These are phyloP conservation scores for Eufriesea mexicana DNA, from an alignment of 1,140 invertebrate species.

Conservation along the genomic window DNA sequence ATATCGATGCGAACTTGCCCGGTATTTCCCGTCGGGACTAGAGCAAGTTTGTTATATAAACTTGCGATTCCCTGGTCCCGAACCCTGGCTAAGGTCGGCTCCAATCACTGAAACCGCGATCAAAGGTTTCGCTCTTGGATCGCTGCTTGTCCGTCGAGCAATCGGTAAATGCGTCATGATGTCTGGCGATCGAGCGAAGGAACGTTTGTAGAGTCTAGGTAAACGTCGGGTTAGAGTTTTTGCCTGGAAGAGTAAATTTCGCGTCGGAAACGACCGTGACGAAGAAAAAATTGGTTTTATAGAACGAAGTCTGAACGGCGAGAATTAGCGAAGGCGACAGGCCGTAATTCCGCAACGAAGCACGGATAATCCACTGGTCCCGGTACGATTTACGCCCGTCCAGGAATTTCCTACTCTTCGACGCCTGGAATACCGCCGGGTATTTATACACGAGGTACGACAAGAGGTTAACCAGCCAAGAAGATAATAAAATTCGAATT, in stretches of 20 bases:
- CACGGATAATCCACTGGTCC: slow-evolving; percentile 11
- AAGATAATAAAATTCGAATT: too few relatives aligned
- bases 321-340: too few relatives aligned
- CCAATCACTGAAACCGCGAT: not conserved
- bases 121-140: not conserved
- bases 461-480: too few relatives aligned
- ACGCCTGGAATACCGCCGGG: too few relatives aligned
- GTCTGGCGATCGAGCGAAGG: not conserved
- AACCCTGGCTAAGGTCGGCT: not conserved
- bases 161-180: not conserved
- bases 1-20: slow-evolving; percentile 17
- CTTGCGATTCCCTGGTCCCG: not conserved
- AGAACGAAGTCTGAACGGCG: too few relatives aligned
- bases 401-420: too few relatives aligned
- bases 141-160: too few relatives aligned
- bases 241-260: too few relatives aligned
- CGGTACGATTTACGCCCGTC: slow-evolving; percentile 1
- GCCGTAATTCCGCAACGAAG: slow-evolving; percentile 12
- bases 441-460: too few relatives aligned
- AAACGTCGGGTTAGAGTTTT: too few relatives aligned
- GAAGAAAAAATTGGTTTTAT: too few relatives aligned
- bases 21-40: not conserved
- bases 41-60: slow-evolving; percentile 12
- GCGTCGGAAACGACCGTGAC: too few relatives aligned
- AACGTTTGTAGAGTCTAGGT: not conserved